phyloP scores from a whole-genome alignment of 2,797 vertebrate species.

The Sebastes trivittatus region DNA sequence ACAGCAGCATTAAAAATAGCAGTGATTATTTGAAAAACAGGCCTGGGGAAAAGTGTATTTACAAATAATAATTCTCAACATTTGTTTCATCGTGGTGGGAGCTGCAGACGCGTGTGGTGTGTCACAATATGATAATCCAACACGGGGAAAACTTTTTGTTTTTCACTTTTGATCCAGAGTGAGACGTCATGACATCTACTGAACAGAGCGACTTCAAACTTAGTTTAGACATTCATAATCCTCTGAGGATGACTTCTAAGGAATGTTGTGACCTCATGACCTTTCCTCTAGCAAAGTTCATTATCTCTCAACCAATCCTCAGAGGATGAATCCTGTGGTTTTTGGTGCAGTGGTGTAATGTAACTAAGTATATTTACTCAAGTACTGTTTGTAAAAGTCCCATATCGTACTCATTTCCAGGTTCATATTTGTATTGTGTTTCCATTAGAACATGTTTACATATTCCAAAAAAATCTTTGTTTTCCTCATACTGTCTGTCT shows the following conservation, averaged over 20 bases:
- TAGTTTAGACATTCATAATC: not conserved
- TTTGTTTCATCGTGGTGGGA: constrained; percentile 42
- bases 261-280: not conserved
- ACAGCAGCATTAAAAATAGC: constrained; percentile 50
- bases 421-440: too few species aligned
- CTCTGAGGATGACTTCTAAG: not conserved
- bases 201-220: not conserved
- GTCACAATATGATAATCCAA: not conserved
- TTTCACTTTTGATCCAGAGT: constrained; percentile 12
- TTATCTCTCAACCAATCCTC: not conserved
- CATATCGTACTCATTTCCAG: too few species aligned
- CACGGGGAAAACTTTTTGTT: not conserved
- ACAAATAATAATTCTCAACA: constrained; percentile 54
- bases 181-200: not conserved
- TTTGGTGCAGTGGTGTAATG: not conserved
- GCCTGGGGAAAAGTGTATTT: constrained; percentile 34
- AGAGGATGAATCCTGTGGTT: not conserved
- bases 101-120: not conserved
- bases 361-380: not conserved
- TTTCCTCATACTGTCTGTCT: too few species aligned
- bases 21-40: constrained; percentile 44
- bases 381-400: too few species aligned
- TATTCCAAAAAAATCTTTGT: too few species aligned
- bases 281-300: not conserved
- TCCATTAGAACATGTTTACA: too few species aligned